Percentiles rank a stretch among this genome's conserved stretches.
Conservation (phyloP, 1,140 invertebrate species). For the Drosophila trapezifrons region DNA sequence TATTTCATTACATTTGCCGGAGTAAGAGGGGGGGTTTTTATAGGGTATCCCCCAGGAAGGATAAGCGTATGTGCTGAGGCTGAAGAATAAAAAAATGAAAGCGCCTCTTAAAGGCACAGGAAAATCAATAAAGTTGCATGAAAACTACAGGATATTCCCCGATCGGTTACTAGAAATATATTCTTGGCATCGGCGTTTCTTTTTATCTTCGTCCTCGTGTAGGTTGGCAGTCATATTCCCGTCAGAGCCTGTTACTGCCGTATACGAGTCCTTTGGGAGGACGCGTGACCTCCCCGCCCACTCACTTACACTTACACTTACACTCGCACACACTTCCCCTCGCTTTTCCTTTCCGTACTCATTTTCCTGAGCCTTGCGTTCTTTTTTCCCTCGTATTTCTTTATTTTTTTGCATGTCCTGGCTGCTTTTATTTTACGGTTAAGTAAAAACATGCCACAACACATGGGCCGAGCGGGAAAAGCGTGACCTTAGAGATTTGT, state of each 20-base stretch:
- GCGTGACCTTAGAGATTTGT: constrained; percentile 64
- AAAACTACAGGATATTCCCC: constrained; percentile 26
- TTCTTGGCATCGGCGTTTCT: constrained; percentile 6
- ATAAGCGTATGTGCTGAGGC: constrained; percentile 11
- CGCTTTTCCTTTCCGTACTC: constrained; percentile 29
- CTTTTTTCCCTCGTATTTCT: constrained; percentile 13
- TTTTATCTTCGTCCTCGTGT: constrained; percentile 29
- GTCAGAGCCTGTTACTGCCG: constrained; percentile 52
- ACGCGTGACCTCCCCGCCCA: constrained; percentile 44
- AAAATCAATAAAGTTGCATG: constrained; percentile 17
- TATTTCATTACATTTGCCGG: constrained; percentile 55
- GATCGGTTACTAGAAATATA: constrained; percentile 16
- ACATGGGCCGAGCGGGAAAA: constrained; percentile 12
- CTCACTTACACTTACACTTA: neutral
- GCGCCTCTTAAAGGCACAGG: neutral
- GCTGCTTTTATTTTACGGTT: constrained; percentile 61
- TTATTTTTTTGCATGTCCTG: constrained; percentile 44
- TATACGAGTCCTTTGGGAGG: constrained; percentile 56
- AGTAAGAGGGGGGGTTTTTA: constrained; percentile 11
- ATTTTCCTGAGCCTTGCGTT: constrained; percentile 31
- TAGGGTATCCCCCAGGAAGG: constrained; percentile 9
- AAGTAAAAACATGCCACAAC: constrained; percentile 63
- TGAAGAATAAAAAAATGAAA: neutral
- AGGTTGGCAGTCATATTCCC: constrained; percentile 36
- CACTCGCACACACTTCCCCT: neutral